phyloP scores from a whole-genome alignment of 2,797 vertebrate species.

The Acipenser oxyrinchus region DNA sequence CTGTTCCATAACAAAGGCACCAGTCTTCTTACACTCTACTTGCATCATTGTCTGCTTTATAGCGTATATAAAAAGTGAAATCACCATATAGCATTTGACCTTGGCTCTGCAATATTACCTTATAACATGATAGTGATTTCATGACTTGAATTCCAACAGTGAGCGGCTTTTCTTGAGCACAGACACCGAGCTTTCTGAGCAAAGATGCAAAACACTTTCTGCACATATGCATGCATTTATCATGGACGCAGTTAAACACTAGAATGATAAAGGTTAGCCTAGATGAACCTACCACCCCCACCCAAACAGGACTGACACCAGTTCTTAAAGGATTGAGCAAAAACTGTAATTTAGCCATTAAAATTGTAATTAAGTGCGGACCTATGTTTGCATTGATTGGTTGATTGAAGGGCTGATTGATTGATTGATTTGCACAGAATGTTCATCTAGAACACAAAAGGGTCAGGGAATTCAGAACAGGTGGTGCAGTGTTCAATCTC shows the following conservation, averaged over 20 bases:
- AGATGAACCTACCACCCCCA: neutral
- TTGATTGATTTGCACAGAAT: conserved; percentile 53
- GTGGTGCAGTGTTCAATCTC: conserved; percentile 60
- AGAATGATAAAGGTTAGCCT: too few relatives aligned
- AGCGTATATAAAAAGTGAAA: conserved; percentile 61
- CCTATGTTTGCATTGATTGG: conserved; percentile 61
- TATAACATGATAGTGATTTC: conserved; percentile 68
- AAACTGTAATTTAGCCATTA: conserved; percentile 62
- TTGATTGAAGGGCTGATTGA: conserved; percentile 67
- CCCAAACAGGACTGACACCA: neutral
- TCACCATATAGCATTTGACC: conserved; percentile 72
- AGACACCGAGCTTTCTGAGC: too few relatives aligned
- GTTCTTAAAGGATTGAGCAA: conserved; percentile 36
- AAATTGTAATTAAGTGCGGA: conserved; percentile 65
- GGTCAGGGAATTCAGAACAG: conserved; percentile 39
- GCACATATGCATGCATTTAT: too few relatives aligned
- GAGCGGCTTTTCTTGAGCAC: conserved; percentile 29
- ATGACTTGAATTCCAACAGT: conserved; percentile 67
- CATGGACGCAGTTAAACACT: too few relatives aligned
- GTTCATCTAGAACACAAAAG: conserved; percentile 53
- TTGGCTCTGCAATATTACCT: conserved; percentile 64
- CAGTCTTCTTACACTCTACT: conserved; percentile 66
- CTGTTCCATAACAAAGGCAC: conserved; percentile 62
- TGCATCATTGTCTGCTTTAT: conserved; percentile 76
- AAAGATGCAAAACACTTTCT: too few relatives aligned